A percentile compares a stretch with the other conserved stretches of the same genome.
These are phyloP conservation scores for Ernsta delagoae DNA, from an alignment of 2,888 invertebrate species.

Conservation along the genomic window DNA sequence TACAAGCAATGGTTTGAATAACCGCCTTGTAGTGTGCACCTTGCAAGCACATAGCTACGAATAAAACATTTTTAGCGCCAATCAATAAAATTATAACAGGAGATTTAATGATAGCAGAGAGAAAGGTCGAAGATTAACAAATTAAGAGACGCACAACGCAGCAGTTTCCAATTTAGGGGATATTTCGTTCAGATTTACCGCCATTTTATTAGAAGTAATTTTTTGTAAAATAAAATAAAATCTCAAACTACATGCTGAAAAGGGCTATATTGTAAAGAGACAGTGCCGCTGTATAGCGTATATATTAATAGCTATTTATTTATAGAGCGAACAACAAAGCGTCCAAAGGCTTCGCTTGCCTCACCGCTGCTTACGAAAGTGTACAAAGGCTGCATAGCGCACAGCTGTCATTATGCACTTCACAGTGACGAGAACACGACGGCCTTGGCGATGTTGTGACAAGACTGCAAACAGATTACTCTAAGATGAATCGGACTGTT, in stretches of 20 bases:
- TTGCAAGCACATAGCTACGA: not conserved
- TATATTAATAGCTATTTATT: not conserved
- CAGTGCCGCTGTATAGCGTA: not conserved
- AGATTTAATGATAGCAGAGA: no score
- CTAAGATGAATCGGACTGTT: not conserved
- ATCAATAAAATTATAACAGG: no score
- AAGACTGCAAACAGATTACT: not conserved
- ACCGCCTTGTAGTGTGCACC: no score
- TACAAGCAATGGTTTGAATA: no score
- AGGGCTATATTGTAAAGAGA: not conserved
- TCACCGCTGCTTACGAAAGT: slow-evolving; percentile 1
- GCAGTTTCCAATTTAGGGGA: no score
- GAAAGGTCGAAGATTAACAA: no score
- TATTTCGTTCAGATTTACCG: no score
- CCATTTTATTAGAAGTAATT: no score
- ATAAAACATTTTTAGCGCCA: no score
- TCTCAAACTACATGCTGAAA: no score
- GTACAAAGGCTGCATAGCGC: slow-evolving; percentile 5
- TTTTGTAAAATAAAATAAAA: no score
- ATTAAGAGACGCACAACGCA: no score
- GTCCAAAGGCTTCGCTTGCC: not conserved
- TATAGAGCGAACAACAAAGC: not conserved
- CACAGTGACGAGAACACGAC: not conserved
- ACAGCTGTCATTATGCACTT: slow-evolving; percentile 5
- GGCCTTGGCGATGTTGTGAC: not conserved